Base-by-base conservation (phyloP, 2,113 vertebrate genomes). In the Lophius piscatorius region DNA sequence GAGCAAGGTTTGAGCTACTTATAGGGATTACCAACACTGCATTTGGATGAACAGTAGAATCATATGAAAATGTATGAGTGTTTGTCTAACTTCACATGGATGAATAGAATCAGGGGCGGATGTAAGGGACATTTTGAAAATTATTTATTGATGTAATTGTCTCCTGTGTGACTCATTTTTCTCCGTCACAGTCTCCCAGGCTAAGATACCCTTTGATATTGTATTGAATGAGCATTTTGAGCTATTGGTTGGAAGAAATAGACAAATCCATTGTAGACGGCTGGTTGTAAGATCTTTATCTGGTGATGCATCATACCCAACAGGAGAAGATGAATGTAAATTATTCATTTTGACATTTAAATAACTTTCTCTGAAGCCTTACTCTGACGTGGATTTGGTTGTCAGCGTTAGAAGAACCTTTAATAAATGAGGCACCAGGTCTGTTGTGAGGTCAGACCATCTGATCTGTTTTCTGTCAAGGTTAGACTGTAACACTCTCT, bases 401-500 rank as follows among this genome's bases (percentile, higher is more conserved):
- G 42, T 12, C 58, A 72, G 44, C 34, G 24, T 68, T 58, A 71
- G 63, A 77, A 50, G 55, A 71, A 57, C 51, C 40, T 75, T 70
- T 74, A 75, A 78, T 76, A 81, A 78, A 82, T 56, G 68, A 83
- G 59, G 60, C 46, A 68, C 41, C 28, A 33, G 45, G 48, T 68
- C 71, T 80, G 78, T 52, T 74, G 50, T 61, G 74, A 82, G 62
- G 69, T 63, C 78, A 87, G 66, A 54, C 18, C 49, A 31, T 55
- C 59, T 54, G 75, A 72, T 86, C 87, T 87, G 85, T 86, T 83
- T 44, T 70, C 40, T 66, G 63, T 89, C 83, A 82, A 70, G 50
- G 54, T 55, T 42, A 16, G 73, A 54, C 56, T 57, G 44, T 28
- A 62, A 42, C 48, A 23, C 61, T 16, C 70, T 76, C 62, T 62